Evolutionary conservation across 1,140 invertebrate genomes (phyloP).

Genomic region (Periplaneta americana): DNA sequence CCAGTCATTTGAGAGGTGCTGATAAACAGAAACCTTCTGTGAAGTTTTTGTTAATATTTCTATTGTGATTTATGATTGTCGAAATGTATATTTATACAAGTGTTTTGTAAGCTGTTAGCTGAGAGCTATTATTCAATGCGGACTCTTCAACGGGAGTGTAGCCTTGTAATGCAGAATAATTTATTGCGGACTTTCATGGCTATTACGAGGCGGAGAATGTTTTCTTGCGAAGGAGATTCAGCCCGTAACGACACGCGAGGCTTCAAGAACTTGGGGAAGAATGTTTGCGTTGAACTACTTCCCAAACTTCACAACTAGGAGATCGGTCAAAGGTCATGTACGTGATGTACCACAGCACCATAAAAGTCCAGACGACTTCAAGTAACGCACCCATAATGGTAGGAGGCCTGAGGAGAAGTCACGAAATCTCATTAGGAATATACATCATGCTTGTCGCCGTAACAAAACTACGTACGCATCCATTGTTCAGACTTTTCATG

Average conservation of each 20-base stretch:
- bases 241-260: not conserved
- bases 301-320: not conserved
- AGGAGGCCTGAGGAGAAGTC: too few species aligned
- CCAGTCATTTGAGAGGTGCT: too few species aligned
- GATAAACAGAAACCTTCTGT: too few species aligned
- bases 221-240: not conserved
- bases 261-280: not conserved
- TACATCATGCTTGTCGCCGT: too few species aligned
- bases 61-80: too few species aligned
- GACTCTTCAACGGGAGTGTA: not conserved
- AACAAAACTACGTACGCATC: too few species aligned
- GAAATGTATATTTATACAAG: too few species aligned
- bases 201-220: not conserved
- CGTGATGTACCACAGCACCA: not conserved
- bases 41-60: too few species aligned
- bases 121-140: not conserved
- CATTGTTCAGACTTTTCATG: too few species aligned
- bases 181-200: not conserved
- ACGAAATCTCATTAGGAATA: too few species aligned
- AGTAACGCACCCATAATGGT: not conserved
- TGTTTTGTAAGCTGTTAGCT: too few species aligned
- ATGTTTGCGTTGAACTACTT: not conserved
- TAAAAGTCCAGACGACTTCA: not conserved
- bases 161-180: not conserved
- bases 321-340: not conserved